Percentiles rank a stretch among this genome's conserved stretches.
Evolutionary conservation across 2,797 vertebrate species (phyloP).

Genomic region (Typhlichthys subterraneus): DNA sequence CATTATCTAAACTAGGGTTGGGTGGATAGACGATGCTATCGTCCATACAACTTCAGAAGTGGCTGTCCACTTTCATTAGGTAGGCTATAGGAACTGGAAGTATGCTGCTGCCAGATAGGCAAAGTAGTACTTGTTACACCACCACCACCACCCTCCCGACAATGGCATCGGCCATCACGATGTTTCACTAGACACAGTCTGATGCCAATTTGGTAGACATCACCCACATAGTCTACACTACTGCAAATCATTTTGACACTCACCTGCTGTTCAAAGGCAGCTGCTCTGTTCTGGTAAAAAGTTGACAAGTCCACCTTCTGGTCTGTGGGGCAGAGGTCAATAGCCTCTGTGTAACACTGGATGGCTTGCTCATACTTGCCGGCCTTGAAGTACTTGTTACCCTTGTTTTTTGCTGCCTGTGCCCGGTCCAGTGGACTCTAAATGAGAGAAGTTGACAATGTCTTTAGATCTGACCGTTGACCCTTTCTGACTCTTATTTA

Average conservation of each 20-base stretch:
- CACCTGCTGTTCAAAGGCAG: slow-evolving; percentile 95
- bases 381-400: slow-evolving; percentile 98
- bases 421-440: slow-evolving; percentile 93
- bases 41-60: too few species aligned
- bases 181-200: too few species aligned
- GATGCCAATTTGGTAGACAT: too few species aligned
- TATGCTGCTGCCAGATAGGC: too few species aligned
- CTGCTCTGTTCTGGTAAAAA: slow-evolving; percentile 98
- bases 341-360: slow-evolving; percentile 97
- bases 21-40: too few species aligned
- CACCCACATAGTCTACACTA: not conserved
- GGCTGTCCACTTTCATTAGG: too few species aligned
- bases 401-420: slow-evolving; percentile 96
- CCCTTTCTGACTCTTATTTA: not conserved
- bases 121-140: too few species aligned
- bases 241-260: not conserved
- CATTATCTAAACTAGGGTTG: too few species aligned
- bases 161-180: too few species aligned
- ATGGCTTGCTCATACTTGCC: slow-evolving; percentile 96
- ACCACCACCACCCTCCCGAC: too few species aligned
- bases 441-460: slow-evolving; percentile 9
- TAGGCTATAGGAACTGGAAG: too few species aligned
- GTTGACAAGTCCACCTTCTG: slow-evolving; percentile 94
- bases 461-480: not conserved
- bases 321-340: slow-evolving; percentile 89